Conservation (phyloP, 1,140 invertebrate genomes). For the Wasmannia auropunctata region DNA sequence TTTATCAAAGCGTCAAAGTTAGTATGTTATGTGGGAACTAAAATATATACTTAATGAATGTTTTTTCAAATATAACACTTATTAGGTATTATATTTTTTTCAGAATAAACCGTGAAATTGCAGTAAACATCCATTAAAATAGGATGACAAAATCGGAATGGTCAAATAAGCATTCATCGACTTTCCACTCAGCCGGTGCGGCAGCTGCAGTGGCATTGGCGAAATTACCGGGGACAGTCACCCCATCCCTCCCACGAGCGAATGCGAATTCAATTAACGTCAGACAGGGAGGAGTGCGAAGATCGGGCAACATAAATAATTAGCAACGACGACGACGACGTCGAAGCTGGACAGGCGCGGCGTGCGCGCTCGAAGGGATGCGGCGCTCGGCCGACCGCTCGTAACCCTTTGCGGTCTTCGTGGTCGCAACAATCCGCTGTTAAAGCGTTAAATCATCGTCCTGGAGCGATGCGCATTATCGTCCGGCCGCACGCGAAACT, state of each 20-base stretch:
- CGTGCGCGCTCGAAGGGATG: not conserved
- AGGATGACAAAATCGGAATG: not conserved
- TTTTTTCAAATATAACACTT: not conserved
- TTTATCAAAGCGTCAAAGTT: not conserved
- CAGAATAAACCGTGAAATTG: not conserved
- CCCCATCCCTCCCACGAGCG: constrained; percentile 24
- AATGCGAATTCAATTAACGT: constrained; percentile 71
- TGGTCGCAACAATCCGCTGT: constrained; percentile 68
- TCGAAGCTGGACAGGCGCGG: constrained; percentile 55
- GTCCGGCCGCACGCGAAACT: constrained; percentile 35
- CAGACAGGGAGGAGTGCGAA: constrained; percentile 41
- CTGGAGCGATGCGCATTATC: constrained; percentile 61
- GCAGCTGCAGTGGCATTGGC: not conserved
- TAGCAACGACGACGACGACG: constrained; percentile 40
- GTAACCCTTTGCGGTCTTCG: constrained; percentile 68
- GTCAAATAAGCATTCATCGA: not conserved
- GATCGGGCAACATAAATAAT: constrained; percentile 72
- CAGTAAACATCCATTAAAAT: not conserved
- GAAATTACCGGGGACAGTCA: constrained; percentile 60
- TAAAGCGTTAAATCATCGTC: constrained; percentile 70
- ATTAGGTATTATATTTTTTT: not conserved
- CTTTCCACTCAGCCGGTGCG: constrained; percentile 1
- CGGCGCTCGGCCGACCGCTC: constrained; percentile 8
- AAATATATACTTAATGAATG: too few species aligned
- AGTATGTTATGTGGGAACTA: not conserved